Evolutionary conservation across 1,140 invertebrate genomes (phyloP), one percentile per base, ranked within the genome.

Genomic region (Bombus balteatus): DNA sequence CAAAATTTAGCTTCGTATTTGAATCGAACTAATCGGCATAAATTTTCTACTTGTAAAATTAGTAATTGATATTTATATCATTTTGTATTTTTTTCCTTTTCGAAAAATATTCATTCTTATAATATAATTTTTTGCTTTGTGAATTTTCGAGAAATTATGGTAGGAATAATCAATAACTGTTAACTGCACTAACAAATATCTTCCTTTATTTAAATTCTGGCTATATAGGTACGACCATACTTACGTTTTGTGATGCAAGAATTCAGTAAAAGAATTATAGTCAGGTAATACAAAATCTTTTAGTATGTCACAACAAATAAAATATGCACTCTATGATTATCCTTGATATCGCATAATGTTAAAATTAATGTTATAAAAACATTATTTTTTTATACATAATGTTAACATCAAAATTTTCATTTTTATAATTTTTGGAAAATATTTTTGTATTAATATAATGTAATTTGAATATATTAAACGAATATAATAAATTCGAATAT

Each of bases 1-100:
- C 18, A 72, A 73, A 43, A 72, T 72, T 71, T 59, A 41, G n/a
- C 32, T 34, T 81, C 32, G n/a, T 80, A 57, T 25, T 41, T 25
- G 13, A 81, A 25, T 59, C 37, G n/a, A 37, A 39, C 3, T 15
- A n/a, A 15, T 81, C 3, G 34, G 37, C 25, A 75, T 75, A 25
- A 53, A 76, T 68, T 57, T 53, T 68, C 3, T 83, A 41, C 39
- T 6, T 10, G 2, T 53, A 65, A n/a, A 75, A 65, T 66, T 66
- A 68, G 18, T 18, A 15, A 15, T 32, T 53, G 68, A 9, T 28
- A 0, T 53, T 47, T 76, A 59, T 28, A 15, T 25, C 25, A 6
- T 13, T 75, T 75, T 28, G 18, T n/a, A 28, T 32, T 32, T 18
- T 25, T 39, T 22, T 25, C 37, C 10, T 41, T 76, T 66, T 47